These are phyloP conservation scores for Pogonomyrmex californicus DNA, from an alignment of 1,140 invertebrate genomes.

Conservation along the genomic window DNA sequence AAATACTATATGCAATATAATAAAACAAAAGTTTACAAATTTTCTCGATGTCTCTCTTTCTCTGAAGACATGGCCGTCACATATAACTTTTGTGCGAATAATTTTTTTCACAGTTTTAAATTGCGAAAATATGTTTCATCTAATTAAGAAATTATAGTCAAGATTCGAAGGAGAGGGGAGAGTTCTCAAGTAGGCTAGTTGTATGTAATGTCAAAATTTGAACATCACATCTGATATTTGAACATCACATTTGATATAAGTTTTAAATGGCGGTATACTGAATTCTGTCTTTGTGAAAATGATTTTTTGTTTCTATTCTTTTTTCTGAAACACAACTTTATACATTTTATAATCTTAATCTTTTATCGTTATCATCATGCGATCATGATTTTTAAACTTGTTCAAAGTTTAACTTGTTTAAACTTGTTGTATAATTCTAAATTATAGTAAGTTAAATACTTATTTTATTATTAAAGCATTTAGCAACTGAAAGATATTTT, in stretches of 20 bases:
- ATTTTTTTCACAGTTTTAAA: neutral
- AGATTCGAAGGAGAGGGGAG: neutral
- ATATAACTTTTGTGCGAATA: neutral
- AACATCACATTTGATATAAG: neutral
- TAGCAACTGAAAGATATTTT: too few species aligned
- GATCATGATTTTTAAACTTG: neutral
- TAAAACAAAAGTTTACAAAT: neutral
- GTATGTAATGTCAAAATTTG: neutral
- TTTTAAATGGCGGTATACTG: neutral
- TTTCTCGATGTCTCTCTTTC: neutral
- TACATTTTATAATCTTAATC: constrained; percentile 5
- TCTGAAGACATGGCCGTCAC: neutral
- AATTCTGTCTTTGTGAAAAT: neutral
- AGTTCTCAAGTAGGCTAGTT: neutral
- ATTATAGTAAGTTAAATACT: neutral
- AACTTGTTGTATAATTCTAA: neutral
- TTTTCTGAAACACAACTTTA: neutral
- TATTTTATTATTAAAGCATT: neutral
- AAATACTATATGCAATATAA: neutral
- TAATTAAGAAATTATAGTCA: neutral
- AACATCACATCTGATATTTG: constrained; percentile 5
- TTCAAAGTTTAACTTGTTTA: neutral
- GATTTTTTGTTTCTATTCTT: constrained; percentile 4
- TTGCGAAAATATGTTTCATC: neutral
- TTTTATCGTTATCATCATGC: neutral